Evolutionary conservation across 2,888 invertebrate genomes (phyloP), one percentile per base, ranked within the genome.

Genomic region (Lordiphosa fenestrarum): DNA sequence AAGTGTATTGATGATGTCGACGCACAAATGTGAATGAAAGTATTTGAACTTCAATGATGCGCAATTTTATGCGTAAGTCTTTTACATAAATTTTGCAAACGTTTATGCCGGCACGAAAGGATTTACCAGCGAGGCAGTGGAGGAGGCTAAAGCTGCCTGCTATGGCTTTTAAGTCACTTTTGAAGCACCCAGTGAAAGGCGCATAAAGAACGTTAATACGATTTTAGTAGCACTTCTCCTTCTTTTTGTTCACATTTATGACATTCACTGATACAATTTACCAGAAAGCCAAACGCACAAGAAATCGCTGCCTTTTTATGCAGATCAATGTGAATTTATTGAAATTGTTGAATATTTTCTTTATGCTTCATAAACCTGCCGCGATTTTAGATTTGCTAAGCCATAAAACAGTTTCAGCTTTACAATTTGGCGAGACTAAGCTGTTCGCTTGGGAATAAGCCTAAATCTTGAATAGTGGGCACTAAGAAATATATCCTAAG

Each of bases 31-130:
- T 63, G 76, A 72, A 80, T 73, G 67, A 58, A 48, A 66, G 73
- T 69, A 78, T 76, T 80, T 76, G 73, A 80, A 80, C 80, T 76
- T 73, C 80, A 80, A 82, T 80, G 80, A 83, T 70, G 80, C 80
- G 83, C 83, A 76, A 76, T 81, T 81, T 81, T 83, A 81, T 81
- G 80, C 80, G 76, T 76, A 74, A 81, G 76, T 76, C 83, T 72
- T 81, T 82, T 82, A 82, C 80, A 81, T 81, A 81, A 82, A 81
- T 81, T 80, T 71, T 51, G 65, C 69, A 66, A 73, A 71, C 77
- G 73, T 81, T 78, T 81, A 70, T 70, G 75, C 75, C 80, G 75
- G 70, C 73, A 76, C 69, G 72, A 78, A 78, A 78, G 81, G 77
- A 78, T 78, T 77, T 77, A 54, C 51, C 40, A 65, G 40, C 56